phyloP scores from a whole-genome alignment of 2,113 vertebrate species.

The Heterotilapia buettikoferi region DNA sequence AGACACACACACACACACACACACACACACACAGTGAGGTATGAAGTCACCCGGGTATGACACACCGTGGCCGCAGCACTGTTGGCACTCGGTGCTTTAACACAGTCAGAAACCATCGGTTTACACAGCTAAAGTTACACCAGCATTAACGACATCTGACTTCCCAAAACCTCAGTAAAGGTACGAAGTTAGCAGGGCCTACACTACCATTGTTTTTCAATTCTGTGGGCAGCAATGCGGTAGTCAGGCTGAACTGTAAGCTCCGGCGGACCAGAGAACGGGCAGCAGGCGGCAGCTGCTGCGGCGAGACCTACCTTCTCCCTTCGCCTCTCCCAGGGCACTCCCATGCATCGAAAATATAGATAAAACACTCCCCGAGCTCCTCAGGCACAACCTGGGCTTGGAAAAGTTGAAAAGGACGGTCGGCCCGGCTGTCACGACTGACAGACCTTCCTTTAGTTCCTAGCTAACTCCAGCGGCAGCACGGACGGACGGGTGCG shows the following conservation, averaged over 20 bases:
- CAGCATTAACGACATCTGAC: neutral
- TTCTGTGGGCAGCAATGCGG: constrained; percentile 50
- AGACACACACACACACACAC: neutral
- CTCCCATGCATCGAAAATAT: constrained; percentile 68
- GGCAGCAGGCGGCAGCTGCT: constrained; percentile 4
- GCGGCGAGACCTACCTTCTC: constrained; percentile 64
- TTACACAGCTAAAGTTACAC: neutral
- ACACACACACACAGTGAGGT: neutral
- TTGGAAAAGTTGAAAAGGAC: constrained; percentile 15
- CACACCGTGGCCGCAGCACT: constrained; percentile 33
- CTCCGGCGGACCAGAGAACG: constrained; percentile 29
- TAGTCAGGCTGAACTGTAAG: constrained; percentile 37
- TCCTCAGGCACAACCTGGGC: neutral
- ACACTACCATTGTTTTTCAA: neutral
- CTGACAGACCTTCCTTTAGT: neutral
- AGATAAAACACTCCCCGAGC: neutral
- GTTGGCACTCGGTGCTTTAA: neutral
- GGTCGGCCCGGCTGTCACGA: constrained; percentile 25
- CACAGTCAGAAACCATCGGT: neutral
- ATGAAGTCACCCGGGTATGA: constrained; percentile 59
- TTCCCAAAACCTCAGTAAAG: neutral
- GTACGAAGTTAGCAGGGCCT: constrained; percentile 14
- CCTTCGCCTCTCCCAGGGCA: constrained; percentile 56
- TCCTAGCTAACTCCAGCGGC: constrained; percentile 37
- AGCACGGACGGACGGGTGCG: constrained; percentile 41